These are phyloP conservation scores for Psix sp. DNA, from an alignment of 1,140 invertebrate species.

Conservation along the genomic window DNA sequence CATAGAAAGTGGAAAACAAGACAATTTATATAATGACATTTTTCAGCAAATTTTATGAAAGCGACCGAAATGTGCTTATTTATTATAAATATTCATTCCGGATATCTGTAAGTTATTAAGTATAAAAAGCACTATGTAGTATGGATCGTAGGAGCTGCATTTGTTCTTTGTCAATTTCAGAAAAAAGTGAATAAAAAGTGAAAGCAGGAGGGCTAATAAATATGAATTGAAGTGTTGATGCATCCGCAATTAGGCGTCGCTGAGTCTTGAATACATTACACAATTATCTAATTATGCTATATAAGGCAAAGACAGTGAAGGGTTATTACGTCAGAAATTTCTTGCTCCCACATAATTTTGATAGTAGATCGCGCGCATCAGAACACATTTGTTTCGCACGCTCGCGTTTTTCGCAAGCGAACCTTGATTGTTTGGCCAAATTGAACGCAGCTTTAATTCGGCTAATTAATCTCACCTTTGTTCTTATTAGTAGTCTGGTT, in stretches of 20 bases:
- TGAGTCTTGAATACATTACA: conserved; percentile 49
- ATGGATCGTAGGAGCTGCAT: no score
- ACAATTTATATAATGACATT: no score
- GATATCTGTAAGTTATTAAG: no score
- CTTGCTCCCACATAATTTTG: conserved; percentile 54
- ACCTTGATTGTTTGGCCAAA: conserved; percentile 29
- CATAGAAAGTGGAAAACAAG: conserved; percentile 2
- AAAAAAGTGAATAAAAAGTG: no score
- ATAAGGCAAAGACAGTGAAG: conserved; percentile 20
- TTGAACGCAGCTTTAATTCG: conserved; percentile 12
- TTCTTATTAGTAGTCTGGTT: conserved; percentile 18
- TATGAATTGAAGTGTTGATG: conserved; percentile 3
- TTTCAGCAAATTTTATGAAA: no score
- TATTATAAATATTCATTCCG: no score
- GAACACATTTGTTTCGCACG: conserved; percentile 35
- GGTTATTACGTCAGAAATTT: conserved; percentile 61
- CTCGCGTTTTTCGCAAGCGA: conserved; percentile 41
- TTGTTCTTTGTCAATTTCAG: no score
- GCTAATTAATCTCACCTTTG: conserved; percentile 34
- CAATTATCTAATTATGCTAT: conserved; percentile 62
- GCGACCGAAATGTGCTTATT: no score
- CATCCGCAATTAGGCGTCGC: conserved; percentile 17
- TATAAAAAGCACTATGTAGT: no score
- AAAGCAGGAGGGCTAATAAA: no score
- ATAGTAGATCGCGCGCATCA: conserved; percentile 33